These are phyloP conservation scores for Agrochola lota DNA, from an alignment of 2,888 invertebrate species.

Conservation along the genomic window DNA sequence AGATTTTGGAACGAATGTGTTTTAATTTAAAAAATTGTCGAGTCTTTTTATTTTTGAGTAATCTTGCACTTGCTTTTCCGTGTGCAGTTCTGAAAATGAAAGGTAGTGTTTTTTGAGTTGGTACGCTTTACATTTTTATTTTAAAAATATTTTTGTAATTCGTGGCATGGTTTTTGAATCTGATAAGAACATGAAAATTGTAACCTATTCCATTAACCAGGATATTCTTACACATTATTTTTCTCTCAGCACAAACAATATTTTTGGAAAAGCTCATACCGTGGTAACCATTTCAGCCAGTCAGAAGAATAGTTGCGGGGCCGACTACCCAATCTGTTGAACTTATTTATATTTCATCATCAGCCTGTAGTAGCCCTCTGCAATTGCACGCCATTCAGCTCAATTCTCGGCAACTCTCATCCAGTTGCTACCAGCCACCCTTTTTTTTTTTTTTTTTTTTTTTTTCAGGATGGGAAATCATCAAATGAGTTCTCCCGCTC, in stretches of 20 bases:
- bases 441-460: no score
- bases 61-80: slow-evolving; percentile 21
- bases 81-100: background rate
- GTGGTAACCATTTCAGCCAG: background rate
- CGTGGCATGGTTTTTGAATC: background rate
- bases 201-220: background rate
- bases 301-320: no score
- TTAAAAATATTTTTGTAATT: background rate
- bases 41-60: slow-evolving; percentile 21
- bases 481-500: no score
- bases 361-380: no score
- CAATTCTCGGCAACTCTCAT: no score
- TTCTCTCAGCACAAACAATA: background rate
- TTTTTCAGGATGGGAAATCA: no score
- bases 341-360: no score
- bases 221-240: background rate
- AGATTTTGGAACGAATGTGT: slow-evolving; percentile 39
- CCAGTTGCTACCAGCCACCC: no score
- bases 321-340: no score
- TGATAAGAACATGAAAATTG: background rate
- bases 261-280: background rate
- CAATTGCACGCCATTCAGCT: no score
- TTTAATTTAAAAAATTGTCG: slow-evolving; percentile 27
- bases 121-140: slow-evolving; percentile 1
- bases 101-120: background rate